A percentile compares a stretch with the other conserved stretches of the same genome.
Evolutionary conservation across 2,113 vertebrate genomes (phyloP).

Genomic region (Paramisgurnus dabryanus): DNA sequence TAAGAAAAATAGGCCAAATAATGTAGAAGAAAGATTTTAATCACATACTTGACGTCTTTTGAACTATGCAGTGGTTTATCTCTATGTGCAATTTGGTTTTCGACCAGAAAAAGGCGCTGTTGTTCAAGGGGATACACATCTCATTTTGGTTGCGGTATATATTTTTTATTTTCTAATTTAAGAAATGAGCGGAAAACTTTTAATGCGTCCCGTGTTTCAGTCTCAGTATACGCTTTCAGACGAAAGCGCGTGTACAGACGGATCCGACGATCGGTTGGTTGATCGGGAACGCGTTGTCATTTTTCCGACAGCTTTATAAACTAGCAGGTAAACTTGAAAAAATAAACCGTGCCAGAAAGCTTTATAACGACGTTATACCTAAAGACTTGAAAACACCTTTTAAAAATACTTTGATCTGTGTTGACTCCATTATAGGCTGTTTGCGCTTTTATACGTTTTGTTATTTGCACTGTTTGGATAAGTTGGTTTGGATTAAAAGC

Average conservation of each 20-base stretch:
- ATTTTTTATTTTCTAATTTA: conserved; percentile 60
- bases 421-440: neutral
- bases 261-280: conserved; percentile 27
- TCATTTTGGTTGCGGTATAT: conserved; percentile 70
- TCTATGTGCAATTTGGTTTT: conserved; percentile 41
- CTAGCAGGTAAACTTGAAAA: conserved; percentile 56
- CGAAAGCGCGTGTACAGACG: conserved; percentile 18
- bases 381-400: neutral
- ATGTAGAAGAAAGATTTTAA: neutral
- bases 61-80: neutral
- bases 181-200: conserved; percentile 43
- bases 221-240: conserved; percentile 1
- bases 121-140: conserved; percentile 55
- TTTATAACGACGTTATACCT: neutral
- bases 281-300: conserved; percentile 30
- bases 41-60: neutral
- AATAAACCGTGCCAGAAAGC: conserved; percentile 36
- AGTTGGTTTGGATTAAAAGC: conserved; percentile 37
- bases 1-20: neutral
- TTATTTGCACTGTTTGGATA: conserved; percentile 13
- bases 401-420: neutral
- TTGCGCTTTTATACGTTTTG: neutral
- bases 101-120: conserved; percentile 62
- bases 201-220: conserved; percentile 1
- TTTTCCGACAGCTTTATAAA: conserved; percentile 50